phyloP scores from a whole-genome alignment of 2,888 invertebrate species.

The Drosophila vallismaia region DNA sequence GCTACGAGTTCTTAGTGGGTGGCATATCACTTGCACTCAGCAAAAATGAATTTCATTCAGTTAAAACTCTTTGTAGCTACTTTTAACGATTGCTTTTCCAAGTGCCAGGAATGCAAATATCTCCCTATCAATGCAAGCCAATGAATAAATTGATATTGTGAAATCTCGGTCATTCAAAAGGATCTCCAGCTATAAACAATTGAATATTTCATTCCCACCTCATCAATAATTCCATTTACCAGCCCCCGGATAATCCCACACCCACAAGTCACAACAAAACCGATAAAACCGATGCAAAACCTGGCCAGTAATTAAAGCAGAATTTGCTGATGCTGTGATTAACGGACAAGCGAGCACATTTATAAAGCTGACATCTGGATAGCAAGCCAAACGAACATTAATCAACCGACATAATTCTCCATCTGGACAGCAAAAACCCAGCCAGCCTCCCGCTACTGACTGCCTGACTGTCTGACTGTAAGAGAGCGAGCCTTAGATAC shows the following conservation, averaged over 20 bases:
- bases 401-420: slow-evolving; percentile 69
- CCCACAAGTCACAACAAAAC: slow-evolving; percentile 9
- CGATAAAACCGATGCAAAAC: not conserved
- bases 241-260: not conserved
- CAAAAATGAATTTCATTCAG: not conserved
- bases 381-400: slow-evolving; percentile 57
- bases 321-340: slow-evolving; percentile 56
- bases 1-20: slow-evolving; percentile 52
- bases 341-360: slow-evolving; percentile 54
- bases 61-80: too few relatives aligned
- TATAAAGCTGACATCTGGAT: slow-evolving; percentile 68
- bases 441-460: slow-evolving; percentile 20
- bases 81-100: not conserved
- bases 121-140: not conserved
- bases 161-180: not conserved
- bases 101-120: not conserved
- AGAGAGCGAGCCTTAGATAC: slow-evolving; percentile 46
- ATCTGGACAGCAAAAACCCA: slow-evolving; percentile 55
- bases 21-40: slow-evolving; percentile 26
- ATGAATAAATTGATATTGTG: slow-evolving; percentile 1
- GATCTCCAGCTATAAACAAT: not conserved
- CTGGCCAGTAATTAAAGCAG: slow-evolving; percentile 31
- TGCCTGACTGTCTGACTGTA: slow-evolving; percentile 14
- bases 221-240: not conserved
- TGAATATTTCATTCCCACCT: slow-evolving; percentile 4